A percentile compares a stretch with the other conserved stretches of the same genome.
These are phyloP conservation scores for Geopemphigus sp. DNA, from an alignment of 1,140 invertebrate genomes.

Conservation along the genomic window DNA sequence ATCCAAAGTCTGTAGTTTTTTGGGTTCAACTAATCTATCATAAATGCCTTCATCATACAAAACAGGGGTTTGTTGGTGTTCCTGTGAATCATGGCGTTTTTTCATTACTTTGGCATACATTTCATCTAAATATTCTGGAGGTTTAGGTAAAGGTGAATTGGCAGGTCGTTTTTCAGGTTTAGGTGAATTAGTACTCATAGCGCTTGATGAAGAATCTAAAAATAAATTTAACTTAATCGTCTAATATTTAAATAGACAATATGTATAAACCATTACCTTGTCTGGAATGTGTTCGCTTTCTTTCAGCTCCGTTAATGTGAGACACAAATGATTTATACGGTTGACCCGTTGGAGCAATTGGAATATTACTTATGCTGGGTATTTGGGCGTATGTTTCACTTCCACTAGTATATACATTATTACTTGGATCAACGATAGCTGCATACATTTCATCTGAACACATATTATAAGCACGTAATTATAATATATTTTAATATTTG, in stretches of 20 bases:
- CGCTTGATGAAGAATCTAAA: constrained; percentile 72
- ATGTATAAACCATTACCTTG: constrained; percentile 1
- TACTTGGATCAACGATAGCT: constrained; percentile 78
- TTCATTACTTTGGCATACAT: constrained; percentile 86
- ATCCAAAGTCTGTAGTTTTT: constrained; percentile 10
- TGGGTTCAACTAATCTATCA: constrained; percentile 35
- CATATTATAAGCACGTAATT: background rate
- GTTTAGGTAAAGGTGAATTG: constrained; percentile 76
- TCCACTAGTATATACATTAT: constrained; percentile 70
- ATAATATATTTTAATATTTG: constrained; percentile 9
- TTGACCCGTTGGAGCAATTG: constrained; percentile 54
- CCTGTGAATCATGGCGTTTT: constrained; percentile 57
- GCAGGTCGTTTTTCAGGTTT: constrained; percentile 84
- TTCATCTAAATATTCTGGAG: constrained; percentile 67
- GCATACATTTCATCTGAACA: constrained; percentile 81
- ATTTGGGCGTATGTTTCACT: constrained; percentile 87
- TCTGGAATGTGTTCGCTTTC: constrained; percentile 27
- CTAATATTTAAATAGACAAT: background rate
- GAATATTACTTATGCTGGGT: constrained; percentile 57
- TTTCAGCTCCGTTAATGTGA: constrained; percentile 27
- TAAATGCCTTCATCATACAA: constrained; percentile 38
- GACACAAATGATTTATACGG: constrained; percentile 59
- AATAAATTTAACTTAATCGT: constrained; percentile 9
- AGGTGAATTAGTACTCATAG: constrained; percentile 72
- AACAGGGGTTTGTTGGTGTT: background rate